phyloP scores from a whole-genome alignment of 2,888 invertebrate genomes.

The Drosophila nr. perissopoda region DNA sequence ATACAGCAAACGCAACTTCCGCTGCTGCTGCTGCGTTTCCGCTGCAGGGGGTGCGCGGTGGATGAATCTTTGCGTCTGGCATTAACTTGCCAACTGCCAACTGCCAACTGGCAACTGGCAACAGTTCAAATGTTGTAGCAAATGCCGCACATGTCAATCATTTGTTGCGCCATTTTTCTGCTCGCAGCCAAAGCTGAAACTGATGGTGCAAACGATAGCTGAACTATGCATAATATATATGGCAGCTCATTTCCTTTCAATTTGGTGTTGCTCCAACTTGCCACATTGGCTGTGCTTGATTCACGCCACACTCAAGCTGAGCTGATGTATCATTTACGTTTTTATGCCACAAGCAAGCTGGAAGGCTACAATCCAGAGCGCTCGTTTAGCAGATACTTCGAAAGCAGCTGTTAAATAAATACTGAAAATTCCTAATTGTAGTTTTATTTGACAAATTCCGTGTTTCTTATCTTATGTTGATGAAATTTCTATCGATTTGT shows the following conservation, averaged over 20 bases:
- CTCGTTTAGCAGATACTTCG: neutral
- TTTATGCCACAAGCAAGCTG: neutral
- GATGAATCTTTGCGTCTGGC: slow-evolving; percentile 29
- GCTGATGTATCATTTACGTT: neutral
- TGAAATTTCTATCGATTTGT: neutral
- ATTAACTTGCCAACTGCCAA: slow-evolving; percentile 56
- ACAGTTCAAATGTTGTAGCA: slow-evolving; percentile 53
- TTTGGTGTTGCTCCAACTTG: slow-evolving; percentile 12
- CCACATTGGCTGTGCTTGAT: slow-evolving; percentile 24
- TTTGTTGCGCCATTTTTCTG: slow-evolving; percentile 78
- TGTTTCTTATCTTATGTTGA: neutral
- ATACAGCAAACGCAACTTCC: slow-evolving; percentile 59
- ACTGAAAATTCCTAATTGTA: neutral
- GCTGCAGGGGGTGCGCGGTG: slow-evolving; percentile 41
- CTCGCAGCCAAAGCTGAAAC: slow-evolving; percentile 39
- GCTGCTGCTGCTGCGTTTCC: slow-evolving; percentile 64
- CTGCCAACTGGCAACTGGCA: slow-evolving; percentile 36
- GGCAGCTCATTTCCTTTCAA: slow-evolving; percentile 56
- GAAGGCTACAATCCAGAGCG: neutral
- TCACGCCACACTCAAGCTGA: slow-evolving; percentile 10
- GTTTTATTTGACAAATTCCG: neutral
- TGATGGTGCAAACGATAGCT: slow-evolving; percentile 34
- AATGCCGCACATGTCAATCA: slow-evolving; percentile 81
- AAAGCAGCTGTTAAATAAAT: neutral
- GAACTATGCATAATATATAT: slow-evolving; percentile 71